Evolutionary conservation across 2,888 invertebrate species (phyloP), one percentile per base, ranked within the genome.

Genomic region (Bombylius major): DNA sequence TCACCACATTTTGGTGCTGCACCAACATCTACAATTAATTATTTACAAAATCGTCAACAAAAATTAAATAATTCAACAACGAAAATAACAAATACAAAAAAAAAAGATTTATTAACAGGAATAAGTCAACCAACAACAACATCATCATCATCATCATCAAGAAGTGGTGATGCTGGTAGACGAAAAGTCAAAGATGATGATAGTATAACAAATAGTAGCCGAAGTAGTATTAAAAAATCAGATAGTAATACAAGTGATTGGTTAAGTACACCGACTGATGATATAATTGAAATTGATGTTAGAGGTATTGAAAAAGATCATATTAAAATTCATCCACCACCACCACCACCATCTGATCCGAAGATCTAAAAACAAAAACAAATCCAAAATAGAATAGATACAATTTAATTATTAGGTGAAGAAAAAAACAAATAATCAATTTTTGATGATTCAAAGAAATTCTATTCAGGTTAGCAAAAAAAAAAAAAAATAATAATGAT

Each of bases 211-310:
- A 50, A 47, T 34, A 58, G 54, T 13, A 56, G 51, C 13, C 53
- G 54, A 36, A 51, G 47, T n/a, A 61, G 61, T 45, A 62, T 65
- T 39, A 64, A 63, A 52, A 65, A 65, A 58, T 65, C 65, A 5
- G 64, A 65, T 58, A 65, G 65, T 53, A 65, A 58, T 56, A 63
- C 63, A 39, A 64, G 64, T 44, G 65, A 65, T 61, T 65, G 65
- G 65, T 52, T 65, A 32, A 65, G 64, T 53, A 64, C 65, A n/a
- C 65, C 65, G 34, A 65, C 64, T 13, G 65, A 65, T 51, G 65
- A 65, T 52, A 62, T 64, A 55, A 58, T 65, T 42, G 65, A 64
- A 47, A 66, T 66, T 51, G 65, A 65, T 60, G 65, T 66, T 14
- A 59, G 61, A 47, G 66, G 66, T 14, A 55, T 65, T 11, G 65